A percentile compares a stretch with the other conserved stretches of the same genome.
Conservation (phyloP, 2,888 invertebrate genomes). For the Andricus curvator region DNA sequence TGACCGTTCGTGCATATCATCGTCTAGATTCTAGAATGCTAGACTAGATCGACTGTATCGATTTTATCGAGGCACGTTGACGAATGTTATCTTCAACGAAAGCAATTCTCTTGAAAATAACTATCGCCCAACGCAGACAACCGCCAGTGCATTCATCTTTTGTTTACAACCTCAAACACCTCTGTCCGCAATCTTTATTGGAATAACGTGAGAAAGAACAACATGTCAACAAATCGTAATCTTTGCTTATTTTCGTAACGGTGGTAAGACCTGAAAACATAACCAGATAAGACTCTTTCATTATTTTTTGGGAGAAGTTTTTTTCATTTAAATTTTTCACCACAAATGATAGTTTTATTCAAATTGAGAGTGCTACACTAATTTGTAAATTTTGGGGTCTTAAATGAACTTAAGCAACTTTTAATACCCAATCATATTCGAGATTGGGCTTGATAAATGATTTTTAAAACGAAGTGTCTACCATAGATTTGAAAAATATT, state of each 20-base stretch:
- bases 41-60: background rate
- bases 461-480: too few relatives aligned
- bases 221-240: background rate
- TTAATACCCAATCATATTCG: too few relatives aligned
- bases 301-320: background rate
- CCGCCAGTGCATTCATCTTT: background rate
- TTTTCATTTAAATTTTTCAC: too few relatives aligned
- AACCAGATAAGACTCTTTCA: background rate
- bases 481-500: too few relatives aligned
- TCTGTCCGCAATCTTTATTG: background rate
- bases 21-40: background rate
- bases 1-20: background rate
- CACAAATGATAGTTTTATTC: too few relatives aligned
- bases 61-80: background rate
- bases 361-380: too few relatives aligned
- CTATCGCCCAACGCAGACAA: background rate
- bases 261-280: background rate
- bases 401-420: too few relatives aligned
- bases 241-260: background rate
- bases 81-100: background rate
- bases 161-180: background rate
- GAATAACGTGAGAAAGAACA: background rate
- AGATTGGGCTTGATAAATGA: too few relatives aligned
- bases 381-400: too few relatives aligned
- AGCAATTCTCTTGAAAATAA: slow-evolving; percentile 16